Evolutionary conservation across 2,797 vertebrate genomes (phyloP).

Genomic region (Anomalospiza imberbis): DNA sequence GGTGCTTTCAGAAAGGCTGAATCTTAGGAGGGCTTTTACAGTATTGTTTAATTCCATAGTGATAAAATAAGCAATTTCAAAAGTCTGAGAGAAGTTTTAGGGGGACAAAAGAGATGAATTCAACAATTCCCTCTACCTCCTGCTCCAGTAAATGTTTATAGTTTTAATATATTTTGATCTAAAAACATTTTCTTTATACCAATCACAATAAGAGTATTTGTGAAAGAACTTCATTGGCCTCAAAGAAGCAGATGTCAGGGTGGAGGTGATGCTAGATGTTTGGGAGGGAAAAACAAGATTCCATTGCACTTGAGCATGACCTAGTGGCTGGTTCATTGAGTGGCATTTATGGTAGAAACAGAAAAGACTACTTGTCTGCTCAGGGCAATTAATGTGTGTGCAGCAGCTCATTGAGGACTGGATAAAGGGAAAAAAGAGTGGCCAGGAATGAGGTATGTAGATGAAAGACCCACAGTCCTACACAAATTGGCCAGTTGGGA

Average conservation of each 20-base stretch:
- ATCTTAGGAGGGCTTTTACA: not conserved
- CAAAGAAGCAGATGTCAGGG: not conserved
- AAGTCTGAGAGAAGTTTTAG: not conserved
- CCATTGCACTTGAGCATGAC: conserved; percentile 77
- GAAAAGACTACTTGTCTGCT: conserved; percentile 51
- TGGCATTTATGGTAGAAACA: conserved; percentile 66
- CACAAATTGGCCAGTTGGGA: not conserved
- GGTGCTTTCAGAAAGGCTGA: not conserved
- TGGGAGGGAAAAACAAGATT: conserved; percentile 53
- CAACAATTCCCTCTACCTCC: not conserved
- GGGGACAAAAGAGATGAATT: not conserved
- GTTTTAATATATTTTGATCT: not conserved
- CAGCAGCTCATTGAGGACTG: not conserved
- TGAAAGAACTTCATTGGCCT: not conserved
- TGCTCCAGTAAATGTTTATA: not conserved
- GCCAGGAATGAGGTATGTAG: not conserved
- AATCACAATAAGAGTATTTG: not conserved
- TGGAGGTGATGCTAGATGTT: conserved; percentile 48
- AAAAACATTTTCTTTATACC: not conserved
- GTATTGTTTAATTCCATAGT: not conserved
- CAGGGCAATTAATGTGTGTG: conserved; percentile 2
- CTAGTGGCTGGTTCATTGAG: conserved; percentile 76
- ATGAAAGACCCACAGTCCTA: not conserved
- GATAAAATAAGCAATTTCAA: not conserved
- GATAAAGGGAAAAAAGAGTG: not conserved